Evolutionary conservation across 2,888 invertebrate genomes (phyloP).

Genomic region (Xylota sylvarum): DNA sequence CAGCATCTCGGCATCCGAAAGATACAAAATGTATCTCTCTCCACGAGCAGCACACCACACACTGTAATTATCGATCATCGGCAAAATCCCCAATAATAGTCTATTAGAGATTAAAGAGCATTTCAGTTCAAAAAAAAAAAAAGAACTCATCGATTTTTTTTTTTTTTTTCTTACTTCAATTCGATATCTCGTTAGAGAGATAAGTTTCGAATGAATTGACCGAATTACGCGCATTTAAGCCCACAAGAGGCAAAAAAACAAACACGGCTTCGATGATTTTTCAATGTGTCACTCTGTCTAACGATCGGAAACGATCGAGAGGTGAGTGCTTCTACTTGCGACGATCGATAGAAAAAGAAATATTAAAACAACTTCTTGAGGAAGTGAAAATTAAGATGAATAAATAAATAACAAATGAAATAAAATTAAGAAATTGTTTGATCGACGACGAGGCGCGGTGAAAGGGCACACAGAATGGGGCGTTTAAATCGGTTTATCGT

Average conservation of each 20-base stretch:
- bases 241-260: constrained; percentile 55
- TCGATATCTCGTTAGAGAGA: constrained; percentile 71
- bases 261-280: constrained; percentile 44
- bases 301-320: constrained; percentile 64
- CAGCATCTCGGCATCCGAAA: constrained; percentile 47
- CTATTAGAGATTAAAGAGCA: constrained; percentile 65
- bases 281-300: constrained; percentile 64
- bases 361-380: constrained; percentile 59
- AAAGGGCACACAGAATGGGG: constrained; percentile 30
- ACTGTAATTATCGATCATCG: constrained; percentile 67
- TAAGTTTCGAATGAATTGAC: constrained; percentile 68
- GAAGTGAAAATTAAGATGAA: constrained; percentile 67
- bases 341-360: constrained; percentile 10
- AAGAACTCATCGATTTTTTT: neutral
- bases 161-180: constrained; percentile 13
- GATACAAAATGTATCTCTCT: constrained; percentile 53
- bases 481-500: constrained; percentile 66
- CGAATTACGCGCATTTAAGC: constrained; percentile 70
- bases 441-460: constrained; percentile 4
- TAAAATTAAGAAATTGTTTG: constrained; percentile 56
- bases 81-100: constrained; percentile 63
- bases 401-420: constrained; percentile 60
- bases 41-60: neutral
- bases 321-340: constrained; percentile 27
- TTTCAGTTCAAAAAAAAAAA: constrained; percentile 17